Base-by-base conservation (phyloP, 2,797 vertebrate genomes). In the Pseudopleuronectes americanus region DNA sequence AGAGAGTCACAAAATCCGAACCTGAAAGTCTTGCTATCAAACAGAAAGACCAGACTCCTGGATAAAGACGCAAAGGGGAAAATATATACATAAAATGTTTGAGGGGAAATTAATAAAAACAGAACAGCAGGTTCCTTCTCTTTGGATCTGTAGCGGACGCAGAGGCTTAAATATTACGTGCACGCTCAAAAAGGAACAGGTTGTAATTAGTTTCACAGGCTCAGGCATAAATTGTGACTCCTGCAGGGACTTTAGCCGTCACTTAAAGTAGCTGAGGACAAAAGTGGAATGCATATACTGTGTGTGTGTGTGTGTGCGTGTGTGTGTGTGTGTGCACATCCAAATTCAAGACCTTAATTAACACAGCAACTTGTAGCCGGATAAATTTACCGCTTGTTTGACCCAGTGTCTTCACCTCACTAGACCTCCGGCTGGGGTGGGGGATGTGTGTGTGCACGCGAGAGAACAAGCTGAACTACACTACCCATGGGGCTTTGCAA, bases 311-410 rank as follows among this genome's bases (percentile, higher is more conserved):
- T 8, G 57, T 41, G 53, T 49, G 43, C 33, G 45, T 57, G 45
- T 59, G 54, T 49, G 43, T 33, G 45, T 57, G 45, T 59, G 52
- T 22, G 4, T 13, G 22, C 10, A 17, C 52, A 70, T 58, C 38
- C 33, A 69, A 51, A 48, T 54, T 26, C 0, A 41, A 77, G 64
- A 82, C 65, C 60, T 77, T 87, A 81, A 87, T 86, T 86, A 87
- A 85, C 86, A 74, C 74, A 22, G 71, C 63, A 75, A 71, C 52
- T 48, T 68, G 65, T 66, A 59, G 79, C 64, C 21, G 4, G 73
- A 85, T 74, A 59, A 74, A 82, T 80, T 64, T 70, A 81, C 80
- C 19, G 17, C 74, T 87, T 73, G 48, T 79, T 82, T 78, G 74
- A 81, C 84, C 80, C 17, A 48, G 38, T 82, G 79, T 76, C 55